phyloP scores from a whole-genome alignment of 2,888 invertebrate genomes.

The Agrotis exclamationis region DNA sequence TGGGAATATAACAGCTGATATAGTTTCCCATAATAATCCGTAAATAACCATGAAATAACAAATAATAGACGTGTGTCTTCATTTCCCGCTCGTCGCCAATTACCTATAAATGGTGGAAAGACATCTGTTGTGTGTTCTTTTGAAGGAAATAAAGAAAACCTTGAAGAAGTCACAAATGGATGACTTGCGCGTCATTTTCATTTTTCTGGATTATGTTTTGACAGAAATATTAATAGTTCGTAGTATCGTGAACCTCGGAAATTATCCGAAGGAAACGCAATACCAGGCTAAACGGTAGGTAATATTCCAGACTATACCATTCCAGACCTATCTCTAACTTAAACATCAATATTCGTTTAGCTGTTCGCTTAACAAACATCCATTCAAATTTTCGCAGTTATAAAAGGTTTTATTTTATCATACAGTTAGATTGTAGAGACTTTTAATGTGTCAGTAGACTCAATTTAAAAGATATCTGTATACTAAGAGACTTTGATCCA shows the following conservation, averaged over 20 bases:
- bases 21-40: constrained; percentile 31
- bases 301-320: too few relatives aligned
- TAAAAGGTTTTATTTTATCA: too few relatives aligned
- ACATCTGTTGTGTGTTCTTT: neutral
- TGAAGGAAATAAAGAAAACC: neutral
- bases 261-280: too few relatives aligned
- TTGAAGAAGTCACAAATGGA: neutral
- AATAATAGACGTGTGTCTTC: constrained; percentile 32
- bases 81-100: constrained; percentile 5
- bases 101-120: neutral
- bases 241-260: too few relatives aligned
- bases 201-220: neutral
- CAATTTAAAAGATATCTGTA: neutral
- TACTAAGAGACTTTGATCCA: neutral
- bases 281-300: too few relatives aligned
- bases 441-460: neutral
- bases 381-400: too few relatives aligned
- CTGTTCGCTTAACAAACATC: too few relatives aligned
- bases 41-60: constrained; percentile 23
- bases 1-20: constrained; percentile 52
- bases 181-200: neutral
- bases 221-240: neutral
- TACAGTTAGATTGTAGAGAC: neutral
- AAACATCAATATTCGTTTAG: too few relatives aligned
- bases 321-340: too few relatives aligned